Conservation (phyloP, 2,888 invertebrate genomes). For the Strigamia crassipes region DNA sequence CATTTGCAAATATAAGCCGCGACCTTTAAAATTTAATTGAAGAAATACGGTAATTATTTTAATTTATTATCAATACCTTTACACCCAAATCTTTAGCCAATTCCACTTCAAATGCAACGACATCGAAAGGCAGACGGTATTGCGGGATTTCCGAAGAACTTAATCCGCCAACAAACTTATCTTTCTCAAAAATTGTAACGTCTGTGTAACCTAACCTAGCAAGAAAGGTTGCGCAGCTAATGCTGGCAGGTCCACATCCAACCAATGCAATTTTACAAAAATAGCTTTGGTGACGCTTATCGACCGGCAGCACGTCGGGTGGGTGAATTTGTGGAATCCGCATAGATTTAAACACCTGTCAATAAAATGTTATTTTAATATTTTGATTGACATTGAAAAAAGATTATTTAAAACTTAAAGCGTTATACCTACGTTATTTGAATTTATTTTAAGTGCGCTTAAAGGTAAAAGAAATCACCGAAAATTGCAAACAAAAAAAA, state of each 20-base stretch:
- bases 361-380: too few species aligned
- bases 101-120: constrained; percentile 90
- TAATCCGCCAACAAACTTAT: constrained; percentile 84
- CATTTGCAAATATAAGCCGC: too few species aligned
- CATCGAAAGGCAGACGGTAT: constrained; percentile 89
- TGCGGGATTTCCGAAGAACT: constrained; percentile 93
- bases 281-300: constrained; percentile 59
- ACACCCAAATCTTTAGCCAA: constrained; percentile 92
- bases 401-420: too few species aligned
- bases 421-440: too few species aligned
- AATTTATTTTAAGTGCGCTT: too few species aligned
- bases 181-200: constrained; percentile 89
- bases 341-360: constrained; percentile 94
- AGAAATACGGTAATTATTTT: too few species aligned
- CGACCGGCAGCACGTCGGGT: constrained; percentile 65
- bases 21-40: too few species aligned
- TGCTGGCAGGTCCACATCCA: constrained; percentile 94
- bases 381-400: too few species aligned
- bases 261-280: constrained; percentile 77
- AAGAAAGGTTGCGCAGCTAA: constrained; percentile 95
- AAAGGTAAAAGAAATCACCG: too few species aligned
- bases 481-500: too few species aligned
- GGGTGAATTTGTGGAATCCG: constrained; percentile 83
- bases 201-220: constrained; percentile 90
- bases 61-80: constrained; percentile 65